Percentiles rank a stretch among this genome's conserved stretches.
phyloP scores from a whole-genome alignment of 64 coral and sea anemone genomes.

The Dendrophyllia cribrosa region DNA sequence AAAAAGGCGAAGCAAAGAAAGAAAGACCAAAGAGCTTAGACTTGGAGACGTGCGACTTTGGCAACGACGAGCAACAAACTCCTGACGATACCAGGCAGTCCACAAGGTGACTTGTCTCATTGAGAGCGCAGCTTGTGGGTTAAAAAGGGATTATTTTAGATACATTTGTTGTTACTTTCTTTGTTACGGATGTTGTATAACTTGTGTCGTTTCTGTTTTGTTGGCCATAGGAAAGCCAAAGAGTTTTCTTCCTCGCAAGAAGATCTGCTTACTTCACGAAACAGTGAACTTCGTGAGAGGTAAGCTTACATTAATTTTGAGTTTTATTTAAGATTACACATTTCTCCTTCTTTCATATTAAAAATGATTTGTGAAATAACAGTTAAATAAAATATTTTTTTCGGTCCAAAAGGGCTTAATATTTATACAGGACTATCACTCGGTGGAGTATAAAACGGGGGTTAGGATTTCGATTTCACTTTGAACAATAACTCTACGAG shows the following conservation, averaged over 20 bases:
- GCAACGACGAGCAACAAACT: slow-evolving; percentile 2
- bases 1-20: slow-evolving; percentile 14
- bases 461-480: no score
- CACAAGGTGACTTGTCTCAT: background rate
- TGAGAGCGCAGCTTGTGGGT: background rate
- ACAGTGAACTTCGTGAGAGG: slow-evolving; percentile 11
- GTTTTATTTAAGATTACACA: background rate
- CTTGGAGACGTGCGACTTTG: background rate
- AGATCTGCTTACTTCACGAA: background rate
- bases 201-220: background rate
- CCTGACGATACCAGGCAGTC: background rate
- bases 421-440: no score
- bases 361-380: no score
- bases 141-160: background rate
- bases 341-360: no score
- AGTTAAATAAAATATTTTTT: no score
- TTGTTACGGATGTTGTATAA: background rate
- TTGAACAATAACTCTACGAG: no score
- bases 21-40: slow-evolving; percentile 24
- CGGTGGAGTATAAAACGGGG: no score
- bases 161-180: background rate
- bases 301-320: background rate
- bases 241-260: slow-evolving; percentile 45
- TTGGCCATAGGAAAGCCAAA: slow-evolving; percentile 10
- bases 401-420: no score